phyloP scores from a whole-genome alignment of 2,113 vertebrate species.

The Ramphastos sulfuratus region DNA sequence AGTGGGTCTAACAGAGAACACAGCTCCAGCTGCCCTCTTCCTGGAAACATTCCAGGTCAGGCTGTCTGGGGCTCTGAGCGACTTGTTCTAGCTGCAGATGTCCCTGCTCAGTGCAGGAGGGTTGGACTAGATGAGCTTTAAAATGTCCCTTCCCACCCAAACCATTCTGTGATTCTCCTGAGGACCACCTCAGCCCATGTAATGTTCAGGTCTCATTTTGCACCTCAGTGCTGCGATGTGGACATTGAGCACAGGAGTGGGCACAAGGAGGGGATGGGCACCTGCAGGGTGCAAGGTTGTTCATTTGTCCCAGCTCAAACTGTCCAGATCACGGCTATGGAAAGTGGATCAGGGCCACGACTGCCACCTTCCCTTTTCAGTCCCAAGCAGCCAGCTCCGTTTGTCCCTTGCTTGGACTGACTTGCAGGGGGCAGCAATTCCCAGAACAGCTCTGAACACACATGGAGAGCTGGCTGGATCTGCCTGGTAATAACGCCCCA shows the following conservation, averaged over 20 bases:
- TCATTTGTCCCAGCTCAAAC: not conserved
- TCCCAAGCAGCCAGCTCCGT: fast-evolving
- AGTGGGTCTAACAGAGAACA: not conserved
- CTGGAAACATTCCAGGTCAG: not conserved
- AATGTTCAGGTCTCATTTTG: not conserved
- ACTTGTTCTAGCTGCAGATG: not conserved
- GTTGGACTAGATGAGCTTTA: not conserved
- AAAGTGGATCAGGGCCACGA: not conserved
- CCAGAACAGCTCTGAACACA: not conserved
- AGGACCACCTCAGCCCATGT: not conserved
- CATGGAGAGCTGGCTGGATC: not conserved
- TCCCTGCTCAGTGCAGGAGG: not conserved
- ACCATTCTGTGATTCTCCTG: not conserved
- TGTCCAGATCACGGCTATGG: fast-evolving
- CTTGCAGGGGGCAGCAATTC: not conserved
- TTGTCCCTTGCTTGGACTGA: not conserved
- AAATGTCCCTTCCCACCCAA: not conserved
- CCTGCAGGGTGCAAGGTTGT: too few relatives aligned
- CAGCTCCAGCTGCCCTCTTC: not conserved
- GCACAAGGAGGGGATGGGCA: not conserved
- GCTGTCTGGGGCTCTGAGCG: not conserved
- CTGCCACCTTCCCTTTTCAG: fast-evolving
- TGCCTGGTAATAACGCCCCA: not conserved
- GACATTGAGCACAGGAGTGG: not conserved
- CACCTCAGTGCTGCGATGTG: not conserved